Evolutionary conservation across 2,888 invertebrate genomes (phyloP).

Genomic region (Galeruca laticollis): DNA sequence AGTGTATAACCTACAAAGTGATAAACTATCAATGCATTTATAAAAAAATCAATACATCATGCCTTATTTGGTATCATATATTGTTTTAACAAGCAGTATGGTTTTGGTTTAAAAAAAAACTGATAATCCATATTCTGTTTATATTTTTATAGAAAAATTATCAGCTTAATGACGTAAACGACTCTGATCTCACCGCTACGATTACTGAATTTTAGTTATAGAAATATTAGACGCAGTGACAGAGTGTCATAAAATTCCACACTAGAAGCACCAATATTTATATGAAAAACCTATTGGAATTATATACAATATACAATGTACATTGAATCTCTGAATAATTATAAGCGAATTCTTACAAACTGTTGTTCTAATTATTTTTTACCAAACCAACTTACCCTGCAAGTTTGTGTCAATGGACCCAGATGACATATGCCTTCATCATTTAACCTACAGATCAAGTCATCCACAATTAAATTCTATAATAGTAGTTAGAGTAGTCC

Average conservation of each 20-base stretch:
- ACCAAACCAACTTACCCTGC: no score
- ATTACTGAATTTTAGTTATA: conserved; percentile 29
- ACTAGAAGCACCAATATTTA: conserved; percentile 67
- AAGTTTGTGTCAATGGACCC: no score
- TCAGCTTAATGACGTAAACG: neutral
- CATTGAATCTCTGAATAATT: conserved; percentile 61
- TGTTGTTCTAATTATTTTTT: conserved; percentile 15
- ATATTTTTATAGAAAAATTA: conserved; percentile 11
- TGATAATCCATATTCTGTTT: neutral
- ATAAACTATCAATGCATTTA: no score
- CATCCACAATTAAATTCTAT: no score
- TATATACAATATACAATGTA: conserved; percentile 59
- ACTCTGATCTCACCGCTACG: neutral
- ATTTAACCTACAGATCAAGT: no score
- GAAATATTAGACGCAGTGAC: conserved; percentile 48
- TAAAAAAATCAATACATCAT: no score
- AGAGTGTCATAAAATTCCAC: conserved; percentile 59
- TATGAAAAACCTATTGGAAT: conserved; percentile 56
- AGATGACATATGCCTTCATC: no score
- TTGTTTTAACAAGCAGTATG: no score
- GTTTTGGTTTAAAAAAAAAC: no score
- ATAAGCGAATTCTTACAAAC: conserved; percentile 55
- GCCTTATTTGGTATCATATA: no score
- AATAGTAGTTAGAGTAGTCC: no score
- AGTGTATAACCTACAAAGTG: no score